Conservation (phyloP, 2,888 invertebrate species). For the Volucella inanis region DNA sequence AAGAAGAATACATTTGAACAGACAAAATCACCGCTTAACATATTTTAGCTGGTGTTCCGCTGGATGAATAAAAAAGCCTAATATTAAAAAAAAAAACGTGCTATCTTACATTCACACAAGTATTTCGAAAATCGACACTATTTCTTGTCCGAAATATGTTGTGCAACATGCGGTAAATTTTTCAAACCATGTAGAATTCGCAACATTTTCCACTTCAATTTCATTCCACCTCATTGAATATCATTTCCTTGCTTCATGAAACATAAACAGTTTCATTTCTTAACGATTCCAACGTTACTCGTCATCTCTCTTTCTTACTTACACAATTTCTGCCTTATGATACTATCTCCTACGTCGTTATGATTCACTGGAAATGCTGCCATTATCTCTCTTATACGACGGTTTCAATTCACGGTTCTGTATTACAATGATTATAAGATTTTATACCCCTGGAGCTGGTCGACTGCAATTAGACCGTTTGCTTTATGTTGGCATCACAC, state of each 20-base stretch:
- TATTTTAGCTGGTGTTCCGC: no score
- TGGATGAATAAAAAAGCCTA: no score
- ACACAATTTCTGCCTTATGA: background rate
- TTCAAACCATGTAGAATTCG: constrained; percentile 19
- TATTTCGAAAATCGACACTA: background rate
- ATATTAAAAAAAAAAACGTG: no score
- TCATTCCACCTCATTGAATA: constrained; percentile 40
- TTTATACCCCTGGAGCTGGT: constrained; percentile 24
- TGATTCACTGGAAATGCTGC: background rate
- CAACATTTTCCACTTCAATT: constrained; percentile 33
- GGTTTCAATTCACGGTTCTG: background rate
- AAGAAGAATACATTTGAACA: no score
- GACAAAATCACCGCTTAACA: no score
- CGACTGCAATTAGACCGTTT: constrained; percentile 30
- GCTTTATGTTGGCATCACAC: constrained; percentile 28
- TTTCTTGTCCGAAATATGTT: constrained; percentile 14
- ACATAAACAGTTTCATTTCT: background rate
- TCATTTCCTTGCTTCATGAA: background rate
- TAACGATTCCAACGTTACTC: background rate
- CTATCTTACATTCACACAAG: no score
- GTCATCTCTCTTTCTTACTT: constrained; percentile 35
- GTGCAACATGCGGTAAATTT: background rate
- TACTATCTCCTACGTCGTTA: constrained; percentile 27
- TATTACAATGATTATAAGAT: constrained; percentile 20
- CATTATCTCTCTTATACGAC: constrained; percentile 9